These are phyloP conservation scores for Drosophila cyrtoloma DNA, from an alignment of 2,888 invertebrate species.

Conservation along the genomic window DNA sequence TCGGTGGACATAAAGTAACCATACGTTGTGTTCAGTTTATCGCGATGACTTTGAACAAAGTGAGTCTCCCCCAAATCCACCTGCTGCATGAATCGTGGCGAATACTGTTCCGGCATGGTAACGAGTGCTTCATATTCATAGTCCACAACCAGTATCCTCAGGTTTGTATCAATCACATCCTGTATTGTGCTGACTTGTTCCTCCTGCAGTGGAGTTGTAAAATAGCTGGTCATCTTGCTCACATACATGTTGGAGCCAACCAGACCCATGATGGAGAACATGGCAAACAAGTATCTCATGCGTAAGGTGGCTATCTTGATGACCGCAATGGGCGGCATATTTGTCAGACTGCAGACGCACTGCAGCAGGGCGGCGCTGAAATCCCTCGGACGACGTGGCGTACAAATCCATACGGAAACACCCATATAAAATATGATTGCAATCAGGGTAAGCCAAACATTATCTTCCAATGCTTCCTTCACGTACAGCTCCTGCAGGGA, in stretches of 20 bases:
- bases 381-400: constrained; percentile 63
- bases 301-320: constrained; percentile 52
- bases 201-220: constrained; percentile 60
- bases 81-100: constrained; percentile 55
- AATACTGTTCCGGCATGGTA: constrained; percentile 34
- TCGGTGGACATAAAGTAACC: constrained; percentile 75
- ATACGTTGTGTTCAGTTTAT: constrained; percentile 65
- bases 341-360: constrained; percentile 65
- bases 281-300: constrained; percentile 64
- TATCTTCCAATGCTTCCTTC: constrained; percentile 54
- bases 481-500: constrained; percentile 70
- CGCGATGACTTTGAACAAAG: constrained; percentile 61
- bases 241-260: constrained; percentile 75
- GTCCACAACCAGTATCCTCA: constrained; percentile 61
- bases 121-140: constrained; percentile 61
- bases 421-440: constrained; percentile 60
- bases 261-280: constrained; percentile 72
- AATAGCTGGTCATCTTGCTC: constrained; percentile 77
- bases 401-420: constrained; percentile 70
- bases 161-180: constrained; percentile 69
- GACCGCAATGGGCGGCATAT: constrained; percentile 59
- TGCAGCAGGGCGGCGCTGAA: constrained; percentile 70
- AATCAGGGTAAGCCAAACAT: constrained; percentile 67
- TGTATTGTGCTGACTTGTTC: constrained; percentile 67
- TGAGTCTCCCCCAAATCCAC: constrained; percentile 45